A percentile compares a stretch with the other conserved stretches of the same genome.
phyloP scores from a whole-genome alignment of 2,797 vertebrate species.

The Urosaurus nigricauda region DNA sequence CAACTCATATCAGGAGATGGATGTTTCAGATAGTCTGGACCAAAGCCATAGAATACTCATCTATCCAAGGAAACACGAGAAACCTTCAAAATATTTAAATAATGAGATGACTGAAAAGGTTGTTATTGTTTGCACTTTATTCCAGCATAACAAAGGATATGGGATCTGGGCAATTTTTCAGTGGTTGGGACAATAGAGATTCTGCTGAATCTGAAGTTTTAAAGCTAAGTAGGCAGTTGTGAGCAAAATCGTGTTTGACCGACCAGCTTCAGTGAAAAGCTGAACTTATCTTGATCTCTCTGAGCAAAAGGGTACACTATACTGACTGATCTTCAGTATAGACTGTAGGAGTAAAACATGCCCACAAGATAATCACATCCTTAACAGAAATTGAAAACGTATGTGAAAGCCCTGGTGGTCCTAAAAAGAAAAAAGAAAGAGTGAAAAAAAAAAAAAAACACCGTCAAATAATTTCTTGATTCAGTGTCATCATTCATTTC shows the following conservation, averaged over 20 bases:
- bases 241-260: constrained; percentile 54
- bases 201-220: constrained; percentile 35
- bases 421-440: constrained; percentile 53
- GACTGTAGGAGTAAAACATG: constrained; percentile 80
- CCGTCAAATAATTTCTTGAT: constrained; percentile 81
- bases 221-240: constrained; percentile 56
- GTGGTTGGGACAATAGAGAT: not conserved
- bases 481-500: constrained; percentile 84
- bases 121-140: not conserved
- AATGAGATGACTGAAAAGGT: not conserved
- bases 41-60: not conserved
- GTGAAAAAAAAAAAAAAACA: constrained; percentile 71
- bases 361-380: constrained; percentile 86
- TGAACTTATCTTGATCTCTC: constrained; percentile 71
- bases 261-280: constrained; percentile 56
- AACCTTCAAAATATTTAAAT: not conserved
- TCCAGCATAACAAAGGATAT: not conserved
- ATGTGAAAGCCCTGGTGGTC: constrained; percentile 87
- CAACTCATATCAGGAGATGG: too few species aligned
- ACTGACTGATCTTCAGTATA: constrained; percentile 76
- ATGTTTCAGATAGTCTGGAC: too few species aligned
- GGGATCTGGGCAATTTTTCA: not conserved
- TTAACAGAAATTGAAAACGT: constrained; percentile 83
- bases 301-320: constrained; percentile 73
- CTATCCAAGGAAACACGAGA: not conserved